Evolutionary conservation across 2,888 invertebrate genomes (phyloP), one percentile per base, ranked within the genome.

Genomic region (Drosophila anomelani): DNA sequence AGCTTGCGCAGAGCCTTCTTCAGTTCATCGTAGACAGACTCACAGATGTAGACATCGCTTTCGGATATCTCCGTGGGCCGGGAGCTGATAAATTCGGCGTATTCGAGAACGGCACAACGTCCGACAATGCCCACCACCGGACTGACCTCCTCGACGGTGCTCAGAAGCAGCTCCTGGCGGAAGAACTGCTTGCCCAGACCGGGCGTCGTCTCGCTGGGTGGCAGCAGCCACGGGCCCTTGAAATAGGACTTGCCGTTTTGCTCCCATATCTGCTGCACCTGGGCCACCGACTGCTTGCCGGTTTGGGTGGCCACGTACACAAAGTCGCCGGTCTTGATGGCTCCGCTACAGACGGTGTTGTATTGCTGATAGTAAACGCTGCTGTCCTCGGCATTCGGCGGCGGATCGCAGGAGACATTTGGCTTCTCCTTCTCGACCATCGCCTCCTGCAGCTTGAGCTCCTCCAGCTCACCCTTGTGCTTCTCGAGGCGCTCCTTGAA

Each of bases 221-320:
- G 95, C 61, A 99, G 95, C 80, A 99, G 95, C 96, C 97, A 98
- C 0, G 98, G 98, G 0, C 99, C 99, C 75, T 97, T 97, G 93
- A 99, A 98, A 91, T 96, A 98, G 60, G 96, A 96, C 91, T 97
- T 96, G 56, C 97, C 97, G 90, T 97, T 97, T 92, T 97, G 97
- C 88, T 97, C 97, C 98, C 98, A 99, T 91, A 99, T 96, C 69
- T 96, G 96, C 91, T 99, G 98, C 77, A 99, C 96, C 92, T 98
- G 96, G 13, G 98, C 97, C 74, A 99, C 96, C 86, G 97, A 95
- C 91, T 98, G 98, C 92, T 96, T 95, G 54, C 97, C 97, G 17
- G 96, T 96, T 87, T 97, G 97, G 0, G 97, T 97, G 69, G 97
- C 97, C 15, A 99, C 97, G 90, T 98, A 98, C 47, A 99, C 98